A percentile compares a stretch with the other conserved stretches of the same genome.
Conservation (phyloP, 2,888 invertebrate genomes). For the Pimpla rufipes region DNA sequence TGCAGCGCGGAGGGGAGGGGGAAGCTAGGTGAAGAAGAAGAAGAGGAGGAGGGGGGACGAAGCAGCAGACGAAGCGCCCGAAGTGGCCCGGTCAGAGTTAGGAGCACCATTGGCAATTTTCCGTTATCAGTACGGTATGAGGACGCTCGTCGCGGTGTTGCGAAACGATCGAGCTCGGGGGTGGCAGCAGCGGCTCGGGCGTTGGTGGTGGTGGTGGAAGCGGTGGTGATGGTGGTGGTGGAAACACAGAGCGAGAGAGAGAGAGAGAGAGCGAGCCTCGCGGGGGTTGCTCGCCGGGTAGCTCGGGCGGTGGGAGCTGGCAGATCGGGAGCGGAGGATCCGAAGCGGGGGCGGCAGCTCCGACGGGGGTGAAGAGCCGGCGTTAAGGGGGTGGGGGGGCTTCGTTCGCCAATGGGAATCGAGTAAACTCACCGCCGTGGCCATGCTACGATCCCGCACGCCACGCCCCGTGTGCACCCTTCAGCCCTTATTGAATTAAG, state of each 20-base stretch:
- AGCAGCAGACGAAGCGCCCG: neutral
- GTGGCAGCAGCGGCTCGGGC: neutral
- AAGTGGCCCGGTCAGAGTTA: constrained; percentile 33
- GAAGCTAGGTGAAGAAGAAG: too few species aligned
- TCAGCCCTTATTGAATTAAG: constrained; percentile 84
- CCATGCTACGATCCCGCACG: constrained; percentile 56
- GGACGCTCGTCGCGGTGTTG: constrained; percentile 24
- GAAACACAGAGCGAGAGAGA: neutral
- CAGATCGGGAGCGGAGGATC: neutral
- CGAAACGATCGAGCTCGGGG: constrained; percentile 23
- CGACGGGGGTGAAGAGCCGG: constrained; percentile 67
- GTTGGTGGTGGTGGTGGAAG: neutral
- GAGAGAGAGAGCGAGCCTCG: neutral
- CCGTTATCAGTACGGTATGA: constrained; percentile 37
- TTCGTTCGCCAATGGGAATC: constrained; percentile 68
- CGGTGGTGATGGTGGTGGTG: neutral
- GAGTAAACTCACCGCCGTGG: constrained; percentile 55
- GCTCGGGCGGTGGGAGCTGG: constrained; percentile 34
- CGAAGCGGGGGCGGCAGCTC: constrained; percentile 64
- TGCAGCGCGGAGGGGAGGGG: too few species aligned
- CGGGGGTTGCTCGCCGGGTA: neutral
- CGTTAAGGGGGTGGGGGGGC: constrained; percentile 63
- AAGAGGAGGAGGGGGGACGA: too few species aligned
- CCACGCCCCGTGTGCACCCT: constrained; percentile 76
- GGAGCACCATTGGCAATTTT: constrained; percentile 33